Base-by-base conservation (phyloP, 2,797 vertebrate genomes). In the Liasis olivaceus region DNA sequence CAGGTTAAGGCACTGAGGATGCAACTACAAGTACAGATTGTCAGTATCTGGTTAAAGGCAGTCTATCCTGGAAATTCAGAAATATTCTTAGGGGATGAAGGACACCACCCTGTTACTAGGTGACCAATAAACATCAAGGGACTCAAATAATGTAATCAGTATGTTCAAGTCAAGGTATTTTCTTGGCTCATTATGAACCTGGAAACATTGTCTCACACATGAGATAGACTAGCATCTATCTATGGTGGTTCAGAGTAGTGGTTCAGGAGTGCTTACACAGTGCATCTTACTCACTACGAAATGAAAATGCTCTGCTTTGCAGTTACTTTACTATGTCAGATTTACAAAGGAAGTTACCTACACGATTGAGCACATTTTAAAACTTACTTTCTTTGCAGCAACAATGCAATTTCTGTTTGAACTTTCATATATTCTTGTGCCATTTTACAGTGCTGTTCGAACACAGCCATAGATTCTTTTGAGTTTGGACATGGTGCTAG, bases 381-480 rank as follows among this genome's bases (percentile, higher is more conserved):
- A 87, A 99, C 99, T 98, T 98, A 99, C 99, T 99, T 99, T 96
- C 99, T 99, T 97, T 99, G 99, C 96, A 99, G 98, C 94, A 99
- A 98, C 97, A 99, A 98, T 85, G 99, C 99, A 47, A 99, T 99
- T 98, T 99, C 99, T 0, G 99, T 99, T 96, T 99, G 99, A 93
- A 99, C 99, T 98, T 99, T 99, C 98, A 99, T 98, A 96, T 99
- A 99, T 95, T 99, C 99, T 97, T 99, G 99, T 93, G 99, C 99
- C 99, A 99, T 99, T 98, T 99, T 99, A 97, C 99, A 99, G 97
- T 99, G 99, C 96, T 99, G 99, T 96, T 99, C 99, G 97, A 99
- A 99, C 95, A 99, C 99, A 89, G 99, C 99, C 99, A 99, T 99
- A 95, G 99, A 99, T 98, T 99, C 99, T 98, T 99, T 99, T 97